phyloP scores from a whole-genome alignment of 2,797 vertebrate species.

The Lophotriccus pileatus region DNA sequence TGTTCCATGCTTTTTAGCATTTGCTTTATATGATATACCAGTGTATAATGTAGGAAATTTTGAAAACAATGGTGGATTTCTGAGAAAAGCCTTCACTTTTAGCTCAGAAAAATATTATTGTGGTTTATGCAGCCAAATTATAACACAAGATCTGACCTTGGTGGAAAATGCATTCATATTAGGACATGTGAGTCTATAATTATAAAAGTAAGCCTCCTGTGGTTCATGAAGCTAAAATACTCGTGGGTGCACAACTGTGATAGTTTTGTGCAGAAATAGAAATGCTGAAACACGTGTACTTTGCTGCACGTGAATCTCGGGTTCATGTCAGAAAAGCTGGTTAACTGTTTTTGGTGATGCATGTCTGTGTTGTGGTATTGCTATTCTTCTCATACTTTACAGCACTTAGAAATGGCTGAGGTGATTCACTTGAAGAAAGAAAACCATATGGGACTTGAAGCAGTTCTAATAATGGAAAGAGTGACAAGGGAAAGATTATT shows the following conservation, averaged over 20 bases:
- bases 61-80: neutral
- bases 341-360: neutral
- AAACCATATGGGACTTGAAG: neutral
- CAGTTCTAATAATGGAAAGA: constrained; percentile 7
- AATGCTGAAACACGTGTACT: neutral
- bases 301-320: neutral
- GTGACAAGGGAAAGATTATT: neutral
- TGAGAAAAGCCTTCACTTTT: neutral
- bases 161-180: neutral
- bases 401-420: neutral
- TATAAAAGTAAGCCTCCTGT: neutral
- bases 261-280: constrained; percentile 33
- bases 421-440: constrained; percentile 11
- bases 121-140: neutral
- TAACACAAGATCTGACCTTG: neutral
- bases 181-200: neutral
- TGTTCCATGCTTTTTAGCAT: neutral
- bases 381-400: neutral
- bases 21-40: neutral
- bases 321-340: neutral
- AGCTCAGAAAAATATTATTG: neutral
- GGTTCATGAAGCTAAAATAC: constrained; percentile 1
- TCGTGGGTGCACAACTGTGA: neutral
- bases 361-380: neutral
- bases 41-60: neutral